Base-by-base conservation (phyloP, 2,113 vertebrate genomes). In the Variabilichromis moorii region DNA sequence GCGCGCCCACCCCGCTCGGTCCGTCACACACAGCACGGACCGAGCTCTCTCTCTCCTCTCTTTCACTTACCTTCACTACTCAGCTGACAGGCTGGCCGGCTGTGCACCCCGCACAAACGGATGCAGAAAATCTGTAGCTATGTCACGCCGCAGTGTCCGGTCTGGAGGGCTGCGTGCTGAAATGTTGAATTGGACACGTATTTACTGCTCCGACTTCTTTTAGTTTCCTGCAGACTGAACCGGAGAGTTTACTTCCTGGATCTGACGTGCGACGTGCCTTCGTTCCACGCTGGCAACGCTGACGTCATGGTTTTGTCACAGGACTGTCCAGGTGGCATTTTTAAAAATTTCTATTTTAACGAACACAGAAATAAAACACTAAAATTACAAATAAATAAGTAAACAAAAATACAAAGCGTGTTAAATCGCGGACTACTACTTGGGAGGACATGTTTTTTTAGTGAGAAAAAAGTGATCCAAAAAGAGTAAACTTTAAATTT, bases 201-300 rank as follows among this genome's bases (percentile, higher is more conserved):
- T 40, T 47, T 28, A 14, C 61, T 37, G 42, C 13, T 28, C 66
- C 35, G 19, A 71, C 40, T 78, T 73, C 8, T 33, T 26, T 31
- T 53, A 59, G 19, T 13, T 2, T 9, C 57, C 28, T 14, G 28
- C 55, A 57, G n/a, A 37, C 33, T 7, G 10, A 84, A 63, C 83
- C 82, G 80, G 63, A 86, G 78, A 87, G 19, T 88, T 92, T 86
- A 94, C 92, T 95, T 95, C 93, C 94, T 90, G 94, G 78, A 71
- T 28, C 63, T 42, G 73, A 7, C 21, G 71, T 7, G 51, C 37
- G 90, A 92, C 93, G 90, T 85, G n/a, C 80, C 71, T 91, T 26
- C 81, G 83, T 95, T 95, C 94, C 94, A 95, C 94, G 93, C 84
- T 94, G 94, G 94, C 94, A 94, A 26, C 33, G 80, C 8, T 11